Evolutionary conservation across 2,113 vertebrate species (phyloP).

Genomic region (Fulmarus glacialis): DNA sequence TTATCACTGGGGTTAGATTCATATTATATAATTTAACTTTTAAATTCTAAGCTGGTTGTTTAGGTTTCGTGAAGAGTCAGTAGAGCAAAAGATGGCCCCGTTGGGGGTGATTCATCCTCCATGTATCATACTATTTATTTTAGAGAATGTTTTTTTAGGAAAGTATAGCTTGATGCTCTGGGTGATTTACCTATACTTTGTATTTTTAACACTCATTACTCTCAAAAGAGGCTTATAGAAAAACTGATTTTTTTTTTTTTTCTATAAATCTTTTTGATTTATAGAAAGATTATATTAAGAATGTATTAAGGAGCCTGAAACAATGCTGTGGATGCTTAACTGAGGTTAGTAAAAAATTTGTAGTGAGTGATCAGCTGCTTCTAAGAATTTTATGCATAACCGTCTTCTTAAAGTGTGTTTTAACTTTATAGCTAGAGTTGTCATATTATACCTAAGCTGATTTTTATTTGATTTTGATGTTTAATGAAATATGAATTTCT

Average conservation of each 20-base stretch:
- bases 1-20: background rate
- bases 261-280: background rate
- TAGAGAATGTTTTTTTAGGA: background rate
- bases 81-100: background rate
- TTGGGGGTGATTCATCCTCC: background rate
- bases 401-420: background rate
- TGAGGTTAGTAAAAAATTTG: background rate
- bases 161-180: background rate
- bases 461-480: background rate
- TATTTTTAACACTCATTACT: background rate
- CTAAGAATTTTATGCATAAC: background rate
- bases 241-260: background rate
- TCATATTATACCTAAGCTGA: background rate
- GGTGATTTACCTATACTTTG: background rate
- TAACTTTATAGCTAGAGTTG: background rate
- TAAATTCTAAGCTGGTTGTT: background rate
- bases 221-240: background rate
- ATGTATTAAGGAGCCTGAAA: background rate
- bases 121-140: background rate
- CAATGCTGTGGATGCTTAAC: background rate
- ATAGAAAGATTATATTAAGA: background rate
- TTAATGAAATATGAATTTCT: background rate
- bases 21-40: background rate
- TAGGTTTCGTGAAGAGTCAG: background rate
- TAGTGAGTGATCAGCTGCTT: background rate